Percentiles rank a stretch among this genome's conserved stretches.
These are phyloP conservation scores for Aphyosemion australe DNA, from an alignment of 2,113 vertebrate genomes.

Conservation along the genomic window DNA sequence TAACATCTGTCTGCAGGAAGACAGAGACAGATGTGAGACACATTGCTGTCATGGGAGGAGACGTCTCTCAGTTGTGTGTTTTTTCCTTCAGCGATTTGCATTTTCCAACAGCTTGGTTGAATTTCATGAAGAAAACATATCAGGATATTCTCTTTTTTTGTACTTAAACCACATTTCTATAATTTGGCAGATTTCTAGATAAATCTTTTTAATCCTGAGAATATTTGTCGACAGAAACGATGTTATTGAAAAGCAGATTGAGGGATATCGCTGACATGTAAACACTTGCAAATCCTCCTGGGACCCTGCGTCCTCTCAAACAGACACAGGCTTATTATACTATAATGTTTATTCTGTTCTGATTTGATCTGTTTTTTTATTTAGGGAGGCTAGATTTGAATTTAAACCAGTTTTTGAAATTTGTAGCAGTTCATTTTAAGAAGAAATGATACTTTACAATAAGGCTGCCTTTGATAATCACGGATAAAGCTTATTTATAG, in stretches of 20 bases:
- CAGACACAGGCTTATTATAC: too few species aligned
- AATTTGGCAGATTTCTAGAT: too few species aligned
- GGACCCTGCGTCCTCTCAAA: too few species aligned
- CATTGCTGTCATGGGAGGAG: slow-evolving; percentile 54
- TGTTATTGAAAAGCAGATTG: slow-evolving; percentile 46
- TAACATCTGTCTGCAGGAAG: slow-evolving; percentile 69
- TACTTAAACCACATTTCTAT: not conserved
- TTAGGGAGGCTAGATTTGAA: too few species aligned
- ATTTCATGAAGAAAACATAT: too few species aligned
- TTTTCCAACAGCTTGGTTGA: slow-evolving; percentile 38
- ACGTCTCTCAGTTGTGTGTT: slow-evolving; percentile 37
- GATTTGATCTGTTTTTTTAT: too few species aligned
- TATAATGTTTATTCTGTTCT: too few species aligned
- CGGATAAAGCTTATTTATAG: too few species aligned
- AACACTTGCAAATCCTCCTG: slow-evolving; percentile 26
- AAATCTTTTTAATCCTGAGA: slow-evolving; percentile 17
- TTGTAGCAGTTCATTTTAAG: too few species aligned
- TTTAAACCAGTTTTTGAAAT: too few species aligned
- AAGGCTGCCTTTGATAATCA: too few species aligned
- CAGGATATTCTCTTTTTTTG: not conserved
- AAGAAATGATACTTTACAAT: too few species aligned
- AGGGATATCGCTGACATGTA: slow-evolving; percentile 29
- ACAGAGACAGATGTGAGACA: slow-evolving; percentile 53
- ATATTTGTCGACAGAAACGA: slow-evolving; percentile 27
- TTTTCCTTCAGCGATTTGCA: slow-evolving; percentile 35